Base-by-base conservation (phyloP, 2,888 invertebrate genomes). In the Pardosa pseudoannulata region DNA sequence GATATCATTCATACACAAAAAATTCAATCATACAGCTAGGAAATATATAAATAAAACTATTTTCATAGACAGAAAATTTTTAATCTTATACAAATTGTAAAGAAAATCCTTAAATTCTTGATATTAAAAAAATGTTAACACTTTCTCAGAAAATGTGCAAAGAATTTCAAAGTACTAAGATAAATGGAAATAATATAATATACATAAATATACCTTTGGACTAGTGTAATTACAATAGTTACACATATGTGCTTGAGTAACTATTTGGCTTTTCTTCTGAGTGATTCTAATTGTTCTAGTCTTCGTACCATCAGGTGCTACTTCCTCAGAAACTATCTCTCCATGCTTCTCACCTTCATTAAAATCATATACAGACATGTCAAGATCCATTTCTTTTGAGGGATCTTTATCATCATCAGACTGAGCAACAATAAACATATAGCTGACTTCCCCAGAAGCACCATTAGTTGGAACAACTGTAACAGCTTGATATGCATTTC, bases 181-280 rank as follows among this genome's bases (percentile, higher is more conserved):
- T n/a, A n/a, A n/a, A n/a, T n/a, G n/a, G n/a, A n/a, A n/a, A n/a
- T n/a, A n/a, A n/a, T n/a, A n/a, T n/a, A n/a, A n/a, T n/a, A n/a
- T n/a, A n/a, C n/a, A n/a, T n/a, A 9, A 46, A 56, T 32, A 46
- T 39, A 85, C 83, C 76, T 98, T 96, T 5, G 96, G 95, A 91
- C 96, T 97, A 16, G 96, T 96, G 91, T 98, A 98, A 89, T 95
- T 94, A 91, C 98, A 98, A 91, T 97, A 96, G 90, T 94, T 95
- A 92, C 98, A 98, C 92, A 95, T 95, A 91, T 95, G 95, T 27
- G 95, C 93, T 91, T 94, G 95, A 0, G 94, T 92, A 3, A 94
- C 94, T 78, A 92, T 92, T 90, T 94, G 94, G 70, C 94, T 93
- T 91, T 94, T 94, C 90, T 94, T 93, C 6, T 93, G 93, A 74